Evolutionary conservation across 1,140 invertebrate genomes (phyloP).

Genomic region (Radopholus similis): DNA sequence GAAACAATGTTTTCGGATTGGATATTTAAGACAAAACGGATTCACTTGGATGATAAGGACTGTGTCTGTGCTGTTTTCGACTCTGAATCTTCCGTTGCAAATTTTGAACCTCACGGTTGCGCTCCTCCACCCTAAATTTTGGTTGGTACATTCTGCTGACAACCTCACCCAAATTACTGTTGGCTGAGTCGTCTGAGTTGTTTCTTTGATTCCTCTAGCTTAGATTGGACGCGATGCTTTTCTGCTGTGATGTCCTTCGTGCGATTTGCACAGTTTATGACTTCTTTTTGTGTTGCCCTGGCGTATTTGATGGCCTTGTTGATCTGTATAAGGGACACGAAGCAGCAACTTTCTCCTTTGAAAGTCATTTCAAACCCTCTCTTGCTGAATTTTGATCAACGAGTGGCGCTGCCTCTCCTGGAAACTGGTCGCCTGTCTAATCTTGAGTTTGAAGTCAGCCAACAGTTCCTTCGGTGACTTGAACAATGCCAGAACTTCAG

Average conservation of each 20-base stretch:
- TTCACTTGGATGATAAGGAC: background rate
- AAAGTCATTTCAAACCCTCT: background rate
- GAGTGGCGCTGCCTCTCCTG: background rate
- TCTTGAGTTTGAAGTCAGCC: background rate
- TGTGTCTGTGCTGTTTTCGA: background rate
- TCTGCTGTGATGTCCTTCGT: background rate
- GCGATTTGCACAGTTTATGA: background rate
- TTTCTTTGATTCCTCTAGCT: too few relatives aligned
- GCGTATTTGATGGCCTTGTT: conserved; percentile 1
- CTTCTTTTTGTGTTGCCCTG: background rate
- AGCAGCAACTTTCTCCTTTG: too few relatives aligned
- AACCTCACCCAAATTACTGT: too few relatives aligned
- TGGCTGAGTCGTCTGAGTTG: too few relatives aligned
- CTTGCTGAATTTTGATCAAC: background rate
- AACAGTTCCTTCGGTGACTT: background rate
- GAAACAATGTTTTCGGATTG: too few relatives aligned
- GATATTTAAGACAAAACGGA: too few relatives aligned
- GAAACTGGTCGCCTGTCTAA: background rate
- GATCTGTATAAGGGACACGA: background rate
- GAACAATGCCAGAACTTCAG: background rate
- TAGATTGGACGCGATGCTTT: background rate
- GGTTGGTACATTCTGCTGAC: background rate
- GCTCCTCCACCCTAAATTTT: background rate
- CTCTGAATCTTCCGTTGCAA: conserved; percentile 3
- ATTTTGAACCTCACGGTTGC: background rate